Evolutionary conservation across 2,888 invertebrate genomes (phyloP), one percentile per base, ranked within the genome.

Genomic region (Nymphalis urticae): DNA sequence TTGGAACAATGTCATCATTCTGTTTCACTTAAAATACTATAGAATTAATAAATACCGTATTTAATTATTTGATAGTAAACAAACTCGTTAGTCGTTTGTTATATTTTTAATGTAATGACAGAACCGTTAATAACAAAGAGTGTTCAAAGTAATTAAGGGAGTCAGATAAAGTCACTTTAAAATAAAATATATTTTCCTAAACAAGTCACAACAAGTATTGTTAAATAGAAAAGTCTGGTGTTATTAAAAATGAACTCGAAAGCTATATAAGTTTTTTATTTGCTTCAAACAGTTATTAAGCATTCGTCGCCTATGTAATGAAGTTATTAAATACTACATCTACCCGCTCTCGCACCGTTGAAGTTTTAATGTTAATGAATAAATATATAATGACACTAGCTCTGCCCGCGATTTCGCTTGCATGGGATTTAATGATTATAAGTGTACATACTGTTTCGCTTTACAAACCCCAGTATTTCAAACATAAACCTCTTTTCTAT

Each of bases 21-120:
- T 64, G 27, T 64, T 69, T 63, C 47, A 63, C 54, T 69, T 48
- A 47, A 63, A 64, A 64, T 71, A 64, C 56, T 58, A 16, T 17
- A 19, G 27, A 61, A 63, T 27, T 69, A 69, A 47, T 51, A 62
- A 62, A 59, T 27, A 19, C 32, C 21, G 10, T 63, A 53, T 60
- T 64, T 36, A 61, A 58, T 32, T 65, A 56, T 32, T 56, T n/a
- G n/a, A 56, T n/a, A 36, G n/a, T 56, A 32, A 56, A 56, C 56
- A 32, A 36, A 56, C 4, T n/a, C 36, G 32, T 36, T 56, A 6
- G n/a, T 32, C 10, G 36, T 32, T 17, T 56, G n/a, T 32, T 27
- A 8, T 7, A 56, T 1, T 50, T 8, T 2, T 8, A 56, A 36
- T 2, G 1, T 42, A 58, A 58, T 19, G 36, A 42, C 19, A 17